Evolutionary conservation across 2,113 vertebrate genomes (phyloP).

Genomic region (Mesoclemmys tuberculata): DNA sequence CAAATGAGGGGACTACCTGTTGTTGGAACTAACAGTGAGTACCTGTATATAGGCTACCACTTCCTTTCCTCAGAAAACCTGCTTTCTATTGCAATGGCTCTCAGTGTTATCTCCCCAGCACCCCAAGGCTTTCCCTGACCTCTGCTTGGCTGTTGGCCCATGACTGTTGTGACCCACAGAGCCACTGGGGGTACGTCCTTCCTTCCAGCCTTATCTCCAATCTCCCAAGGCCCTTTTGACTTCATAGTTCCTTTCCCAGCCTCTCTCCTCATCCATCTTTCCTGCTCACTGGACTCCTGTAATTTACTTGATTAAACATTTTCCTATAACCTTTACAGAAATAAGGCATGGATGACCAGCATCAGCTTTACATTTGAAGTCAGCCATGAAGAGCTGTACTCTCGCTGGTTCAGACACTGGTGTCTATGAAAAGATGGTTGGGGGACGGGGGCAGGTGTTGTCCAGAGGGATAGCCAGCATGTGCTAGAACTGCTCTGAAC

Average conservation of each 20-base stretch:
- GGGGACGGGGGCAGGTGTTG: too few relatives aligned
- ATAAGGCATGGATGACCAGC: constrained; percentile 41
- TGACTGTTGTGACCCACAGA: background rate
- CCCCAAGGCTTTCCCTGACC: background rate
- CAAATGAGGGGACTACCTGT: background rate
- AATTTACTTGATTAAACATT: constrained; percentile 14
- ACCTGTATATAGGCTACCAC: background rate
- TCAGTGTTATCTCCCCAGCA: background rate
- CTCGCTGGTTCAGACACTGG: constrained; percentile 1
- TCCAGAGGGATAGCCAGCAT: background rate
- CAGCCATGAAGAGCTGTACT: background rate
- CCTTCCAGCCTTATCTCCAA: background rate
- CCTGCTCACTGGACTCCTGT: background rate
- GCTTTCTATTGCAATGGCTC: background rate
- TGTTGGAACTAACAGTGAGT: background rate
- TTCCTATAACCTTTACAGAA: constrained; percentile 38
- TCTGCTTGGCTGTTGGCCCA: background rate
- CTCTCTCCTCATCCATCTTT: constrained; percentile 2
- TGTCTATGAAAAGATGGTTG: constrained; percentile 56
- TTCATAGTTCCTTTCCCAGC: background rate
- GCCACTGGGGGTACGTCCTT: background rate
- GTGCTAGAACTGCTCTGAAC: background rate
- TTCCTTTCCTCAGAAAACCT: too few relatives aligned
- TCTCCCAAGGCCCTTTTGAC: background rate
- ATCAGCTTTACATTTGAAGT: constrained; percentile 48